Conservation (phyloP, 2,888 invertebrate genomes). For the Agriopis marginaria region DNA sequence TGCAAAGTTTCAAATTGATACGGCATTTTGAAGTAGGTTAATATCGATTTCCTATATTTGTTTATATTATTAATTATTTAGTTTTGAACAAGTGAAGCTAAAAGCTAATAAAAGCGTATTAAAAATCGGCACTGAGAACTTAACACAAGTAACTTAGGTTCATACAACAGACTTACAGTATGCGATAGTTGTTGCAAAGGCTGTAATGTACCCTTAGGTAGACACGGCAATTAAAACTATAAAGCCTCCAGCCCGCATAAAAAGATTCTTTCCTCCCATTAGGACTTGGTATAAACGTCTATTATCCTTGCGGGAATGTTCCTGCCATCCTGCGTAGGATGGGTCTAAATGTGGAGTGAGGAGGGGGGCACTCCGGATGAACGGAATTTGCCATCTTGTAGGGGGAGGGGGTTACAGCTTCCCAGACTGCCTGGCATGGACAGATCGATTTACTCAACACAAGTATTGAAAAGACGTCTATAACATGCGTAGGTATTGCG, state of each 20-base stretch:
- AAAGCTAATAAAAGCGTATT: neutral
- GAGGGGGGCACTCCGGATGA: conserved; percentile 48
- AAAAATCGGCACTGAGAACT: neutral
- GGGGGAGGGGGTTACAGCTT: conserved; percentile 51
- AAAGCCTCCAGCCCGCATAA: conserved; percentile 15
- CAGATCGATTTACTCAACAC: conserved; percentile 53
- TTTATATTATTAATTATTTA: too few species aligned
- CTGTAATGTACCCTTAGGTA: conserved; percentile 8
- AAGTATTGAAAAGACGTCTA: conserved; percentile 51
- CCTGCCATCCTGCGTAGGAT: conserved; percentile 53
- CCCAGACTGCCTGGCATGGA: conserved; percentile 60
- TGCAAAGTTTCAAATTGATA: too few species aligned
- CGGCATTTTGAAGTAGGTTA: too few species aligned
- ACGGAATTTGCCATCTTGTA: conserved; percentile 56
- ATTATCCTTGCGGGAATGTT: conserved; percentile 46
- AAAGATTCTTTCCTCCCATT: conserved; percentile 34
- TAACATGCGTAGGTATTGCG: conserved; percentile 20
- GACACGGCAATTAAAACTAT: conserved; percentile 16
- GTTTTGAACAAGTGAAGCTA: too few species aligned
- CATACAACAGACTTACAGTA: neutral
- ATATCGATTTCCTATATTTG: too few species aligned
- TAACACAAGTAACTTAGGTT: neutral
- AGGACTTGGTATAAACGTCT: conserved; percentile 45
- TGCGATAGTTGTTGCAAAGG: neutral
- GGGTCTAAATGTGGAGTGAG: conserved; percentile 44